Conservation (phyloP, 2,113 vertebrate species). For the Archocentrus centrarchus region DNA sequence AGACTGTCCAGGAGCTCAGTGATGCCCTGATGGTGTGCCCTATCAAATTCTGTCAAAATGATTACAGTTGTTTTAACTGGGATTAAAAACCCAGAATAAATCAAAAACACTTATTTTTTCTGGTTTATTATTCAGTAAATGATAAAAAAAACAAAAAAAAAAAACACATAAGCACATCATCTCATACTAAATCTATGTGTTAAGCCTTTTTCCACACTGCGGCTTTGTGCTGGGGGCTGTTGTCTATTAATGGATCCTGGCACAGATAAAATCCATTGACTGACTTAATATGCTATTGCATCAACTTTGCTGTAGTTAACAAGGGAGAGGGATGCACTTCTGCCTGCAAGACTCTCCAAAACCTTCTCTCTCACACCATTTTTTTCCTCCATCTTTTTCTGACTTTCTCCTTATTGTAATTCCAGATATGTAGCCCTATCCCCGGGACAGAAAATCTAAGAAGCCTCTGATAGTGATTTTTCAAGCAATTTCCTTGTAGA, state of each 20-base stretch:
- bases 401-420: slow-evolving; percentile 55
- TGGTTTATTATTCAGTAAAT: slow-evolving; percentile 2
- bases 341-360: slow-evolving; percentile 47
- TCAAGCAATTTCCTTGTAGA: slow-evolving; percentile 49
- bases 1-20: too few species aligned
- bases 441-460: slow-evolving; percentile 44
- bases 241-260: slow-evolving; percentile 59
- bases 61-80: not conserved
- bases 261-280: slow-evolving; percentile 62
- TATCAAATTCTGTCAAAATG: not conserved
- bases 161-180: not conserved
- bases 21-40: too few species aligned
- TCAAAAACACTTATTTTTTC: not conserved
- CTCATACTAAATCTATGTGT: slow-evolving; percentile 13
- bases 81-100: not conserved
- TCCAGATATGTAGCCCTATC: slow-evolving; percentile 53
- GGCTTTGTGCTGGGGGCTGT: slow-evolving; percentile 42
- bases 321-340: slow-evolving; percentile 51
- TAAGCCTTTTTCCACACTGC: slow-evolving; percentile 13
- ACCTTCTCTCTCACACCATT: slow-evolving; percentile 35
- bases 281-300: slow-evolving; percentile 67
- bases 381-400: not conserved
- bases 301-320: slow-evolving; percentile 62
- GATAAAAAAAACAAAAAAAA: slow-evolving; percentile 10
- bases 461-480: slow-evolving; percentile 48